Conservation (phyloP, 1,140 invertebrate species). For the Apis dorsata region DNA sequence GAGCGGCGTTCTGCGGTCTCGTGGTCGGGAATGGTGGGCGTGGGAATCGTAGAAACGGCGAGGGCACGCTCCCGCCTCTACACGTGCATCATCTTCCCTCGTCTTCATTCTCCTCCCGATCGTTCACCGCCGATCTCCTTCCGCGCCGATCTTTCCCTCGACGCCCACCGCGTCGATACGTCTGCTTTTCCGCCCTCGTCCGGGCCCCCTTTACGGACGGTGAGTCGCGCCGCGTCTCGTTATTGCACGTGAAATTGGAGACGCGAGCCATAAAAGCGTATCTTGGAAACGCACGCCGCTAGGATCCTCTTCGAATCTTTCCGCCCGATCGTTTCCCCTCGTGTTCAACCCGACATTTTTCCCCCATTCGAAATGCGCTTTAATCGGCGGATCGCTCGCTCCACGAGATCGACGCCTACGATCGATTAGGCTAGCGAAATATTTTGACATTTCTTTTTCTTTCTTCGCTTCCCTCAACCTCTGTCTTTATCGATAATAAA, state of each 20-base stretch:
- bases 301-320: constrained; percentile 20
- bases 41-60: constrained; percentile 67
- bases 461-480: no score
- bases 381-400: constrained; percentile 36
- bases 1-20: constrained; percentile 50
- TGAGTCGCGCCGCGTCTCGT: constrained; percentile 4
- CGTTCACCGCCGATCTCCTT: constrained; percentile 15
- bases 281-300: constrained; percentile 20
- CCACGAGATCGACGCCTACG: constrained; percentile 47
- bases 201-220: background rate
- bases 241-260: constrained; percentile 41
- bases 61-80: constrained; percentile 29
- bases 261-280: constrained; percentile 40
- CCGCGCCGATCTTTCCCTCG: constrained; percentile 28
- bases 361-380: constrained; percentile 11
- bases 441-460: no score
- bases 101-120: background rate
- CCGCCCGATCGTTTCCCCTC: constrained; percentile 30
- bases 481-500: no score
- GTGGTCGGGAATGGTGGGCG: constrained; percentile 53
- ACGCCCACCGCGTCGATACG: constrained; percentile 46
- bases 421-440: background rate
- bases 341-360: background rate
- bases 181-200: constrained; percentile 41
- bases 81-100: constrained; percentile 7